Base-by-base conservation (phyloP, 2,888 invertebrate genomes). In the Scelioninae gen. 1 region DNA sequence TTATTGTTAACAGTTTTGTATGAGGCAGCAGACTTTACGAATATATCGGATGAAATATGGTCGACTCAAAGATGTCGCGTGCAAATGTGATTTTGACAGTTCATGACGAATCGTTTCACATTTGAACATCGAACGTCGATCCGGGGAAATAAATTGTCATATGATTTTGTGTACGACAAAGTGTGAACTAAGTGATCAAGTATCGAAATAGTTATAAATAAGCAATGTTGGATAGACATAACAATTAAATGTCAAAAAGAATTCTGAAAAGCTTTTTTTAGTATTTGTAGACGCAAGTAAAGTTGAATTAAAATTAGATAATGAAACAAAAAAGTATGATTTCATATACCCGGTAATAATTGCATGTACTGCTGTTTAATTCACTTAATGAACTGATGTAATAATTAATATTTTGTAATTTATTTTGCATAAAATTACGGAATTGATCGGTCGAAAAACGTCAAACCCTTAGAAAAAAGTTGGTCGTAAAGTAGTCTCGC, bases 71-170 rank as follows among this genome's bases (percentile, higher is more conserved):
- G 71, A 66, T 60, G 51, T 58, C 32, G 43, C 43, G 65, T 45
- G 40, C 53, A 69, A 74, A 74, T 80, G 62, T 69, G 80, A 80
- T 66, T 80, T 75, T 68, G 80, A 74, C 74, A 38, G 68, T 49
- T 63, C 38, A 56, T 74, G 80, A 80, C 68, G 74, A 68, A 80
- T 80, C 74, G 74, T 68, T 68, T 63, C 51, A 15, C 43, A 32
- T 63, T 69, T 60, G 68, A 55, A 69, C 74, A 75, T 75, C 74
- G 49, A 68, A 62, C 47, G 66, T 74, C 62, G 74, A 15, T 49
- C 55, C 32, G 7, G 23, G 31, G 13, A 68, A 74, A 80, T 69
- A 31, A 80, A 80, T 80, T 68, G 63, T 69, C 63, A 51, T 15
- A 49, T 56, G 74, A 80, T 72, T 68, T 60, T 29, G 79, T 56